phyloP scores from a whole-genome alignment of 2,113 vertebrate species.

The Oplegnathus fasciatus region DNA sequence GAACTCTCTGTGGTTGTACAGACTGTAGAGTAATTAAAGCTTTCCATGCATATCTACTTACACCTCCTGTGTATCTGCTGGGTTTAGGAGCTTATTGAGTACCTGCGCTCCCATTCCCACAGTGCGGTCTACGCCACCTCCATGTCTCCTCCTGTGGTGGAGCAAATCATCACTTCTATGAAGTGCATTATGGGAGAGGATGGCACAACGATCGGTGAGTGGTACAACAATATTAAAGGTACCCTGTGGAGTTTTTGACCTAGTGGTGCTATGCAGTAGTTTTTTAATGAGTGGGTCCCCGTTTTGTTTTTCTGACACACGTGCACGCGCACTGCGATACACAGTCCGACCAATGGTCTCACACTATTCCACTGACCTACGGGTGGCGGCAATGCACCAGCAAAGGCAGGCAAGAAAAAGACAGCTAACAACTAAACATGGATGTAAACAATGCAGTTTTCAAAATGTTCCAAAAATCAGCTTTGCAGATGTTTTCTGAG shows the following conservation, averaged over 20 bases:
- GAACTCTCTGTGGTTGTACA: neutral
- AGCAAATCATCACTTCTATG: conserved; percentile 95
- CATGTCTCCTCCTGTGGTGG: conserved; percentile 91
- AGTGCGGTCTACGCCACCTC: conserved; percentile 93
- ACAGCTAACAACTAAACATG: neutral
- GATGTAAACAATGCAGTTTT: neutral
- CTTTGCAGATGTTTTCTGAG: neutral
- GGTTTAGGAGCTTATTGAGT: conserved; percentile 90
- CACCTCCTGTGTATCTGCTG: conserved; percentile 46
- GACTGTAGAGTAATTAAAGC: neutral
- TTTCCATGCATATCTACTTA: neutral
- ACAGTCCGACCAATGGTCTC: neutral
- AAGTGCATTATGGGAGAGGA: conserved; percentile 98
- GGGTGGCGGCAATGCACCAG: neutral
- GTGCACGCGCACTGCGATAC: no score
- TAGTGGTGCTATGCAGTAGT: neutral
- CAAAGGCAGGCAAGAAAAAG: no score
- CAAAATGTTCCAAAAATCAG: neutral
- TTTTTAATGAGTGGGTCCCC: neutral
- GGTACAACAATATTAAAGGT: neutral
- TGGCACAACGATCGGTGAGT: conserved; percentile 89
- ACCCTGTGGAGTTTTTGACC: neutral
- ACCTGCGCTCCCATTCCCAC: conserved; percentile 93
- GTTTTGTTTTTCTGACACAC: neutral
- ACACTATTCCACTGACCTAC: neutral